Percentiles rank a stretch among this genome's conserved stretches.
phyloP scores from a whole-genome alignment of 37 sponge, comb jelly and placozoan genomes.

The Dysidea cf. avara region DNA sequence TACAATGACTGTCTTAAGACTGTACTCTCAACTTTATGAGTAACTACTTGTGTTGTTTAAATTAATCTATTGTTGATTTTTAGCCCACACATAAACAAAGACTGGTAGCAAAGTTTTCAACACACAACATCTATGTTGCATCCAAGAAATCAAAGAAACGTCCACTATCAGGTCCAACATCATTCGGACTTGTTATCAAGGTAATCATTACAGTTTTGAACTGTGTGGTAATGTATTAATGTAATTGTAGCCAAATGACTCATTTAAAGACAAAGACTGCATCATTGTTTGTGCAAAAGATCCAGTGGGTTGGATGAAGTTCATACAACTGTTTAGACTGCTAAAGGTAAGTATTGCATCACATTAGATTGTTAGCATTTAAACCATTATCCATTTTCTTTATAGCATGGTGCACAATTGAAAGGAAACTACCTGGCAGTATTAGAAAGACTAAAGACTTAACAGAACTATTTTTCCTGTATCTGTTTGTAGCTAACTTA shows the following conservation, averaged over 20 bases:
- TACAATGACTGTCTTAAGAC: no score
- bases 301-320: slow-evolving; percentile 18
- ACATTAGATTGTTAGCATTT: no score
- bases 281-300: slow-evolving; percentile 58
- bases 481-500: no score
- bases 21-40: no score
- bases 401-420: slow-evolving; percentile 61
- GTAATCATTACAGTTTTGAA: slow-evolving; percentile 2
- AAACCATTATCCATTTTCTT: neutral
- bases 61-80: no score
- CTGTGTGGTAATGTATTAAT: neutral
- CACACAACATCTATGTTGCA: no score
- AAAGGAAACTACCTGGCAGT: slow-evolving; percentile 58
- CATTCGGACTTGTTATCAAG: slow-evolving; percentile 53
- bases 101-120: no score
- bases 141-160: no score
- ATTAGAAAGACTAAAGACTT: slow-evolving; percentile 22
- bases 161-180: slow-evolving; percentile 13
- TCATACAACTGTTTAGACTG: slow-evolving; percentile 62
- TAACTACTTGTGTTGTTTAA: no score
- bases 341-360: slow-evolving; percentile 43
- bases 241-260: slow-evolving; percentile 45
- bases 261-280: slow-evolving; percentile 62
- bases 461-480: neutral
- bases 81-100: neutral